Percentiles rank a stretch among this genome's conserved stretches.
phyloP scores from a whole-genome alignment of 2,888 invertebrate genomes.

The Chromoteleia sp. region DNA sequence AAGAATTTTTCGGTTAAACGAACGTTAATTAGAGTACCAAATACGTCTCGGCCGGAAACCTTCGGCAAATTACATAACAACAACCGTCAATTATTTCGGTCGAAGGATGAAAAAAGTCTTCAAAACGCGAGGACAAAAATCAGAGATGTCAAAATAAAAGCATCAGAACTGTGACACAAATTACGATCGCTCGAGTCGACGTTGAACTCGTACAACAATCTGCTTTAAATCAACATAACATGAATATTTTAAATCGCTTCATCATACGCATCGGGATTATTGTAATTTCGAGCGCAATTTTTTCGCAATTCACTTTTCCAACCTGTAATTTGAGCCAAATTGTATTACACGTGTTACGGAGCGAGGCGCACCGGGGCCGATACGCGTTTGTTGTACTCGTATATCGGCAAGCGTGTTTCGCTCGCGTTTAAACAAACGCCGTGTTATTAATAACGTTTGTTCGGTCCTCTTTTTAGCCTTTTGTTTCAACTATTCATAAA shows the following conservation, averaged over 20 bases:
- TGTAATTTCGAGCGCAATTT: constrained; percentile 59
- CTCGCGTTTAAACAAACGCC: constrained; percentile 38
- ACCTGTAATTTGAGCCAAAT: constrained; percentile 58
- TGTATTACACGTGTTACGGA: constrained; percentile 50
- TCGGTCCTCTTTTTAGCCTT: constrained; percentile 19
- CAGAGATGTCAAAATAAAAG: constrained; percentile 46
- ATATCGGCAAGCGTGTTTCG: constrained; percentile 7
- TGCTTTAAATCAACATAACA: constrained; percentile 60
- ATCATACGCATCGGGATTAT: constrained; percentile 58
- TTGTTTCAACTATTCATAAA: constrained; percentile 49
- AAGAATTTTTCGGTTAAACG: constrained; percentile 32
- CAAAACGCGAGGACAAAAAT: constrained; percentile 54
- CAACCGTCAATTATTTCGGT: constrained; percentile 46
- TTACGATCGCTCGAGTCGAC: constrained; percentile 27
- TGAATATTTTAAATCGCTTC: constrained; percentile 64
- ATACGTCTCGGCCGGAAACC: constrained; percentile 29
- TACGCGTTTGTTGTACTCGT: background rate
- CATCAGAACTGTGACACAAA: constrained; percentile 32
- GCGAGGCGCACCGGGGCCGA: constrained; percentile 4
- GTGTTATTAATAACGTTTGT: constrained; percentile 26
- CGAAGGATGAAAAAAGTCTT: constrained; percentile 19
- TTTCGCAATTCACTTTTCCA: constrained; percentile 60
- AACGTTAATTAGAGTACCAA: constrained; percentile 40
- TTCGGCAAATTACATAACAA: constrained; percentile 48
- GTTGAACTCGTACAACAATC: constrained; percentile 12